Conservation (phyloP, 2,113 vertebrate species). For the Muscicapa adusta region DNA sequence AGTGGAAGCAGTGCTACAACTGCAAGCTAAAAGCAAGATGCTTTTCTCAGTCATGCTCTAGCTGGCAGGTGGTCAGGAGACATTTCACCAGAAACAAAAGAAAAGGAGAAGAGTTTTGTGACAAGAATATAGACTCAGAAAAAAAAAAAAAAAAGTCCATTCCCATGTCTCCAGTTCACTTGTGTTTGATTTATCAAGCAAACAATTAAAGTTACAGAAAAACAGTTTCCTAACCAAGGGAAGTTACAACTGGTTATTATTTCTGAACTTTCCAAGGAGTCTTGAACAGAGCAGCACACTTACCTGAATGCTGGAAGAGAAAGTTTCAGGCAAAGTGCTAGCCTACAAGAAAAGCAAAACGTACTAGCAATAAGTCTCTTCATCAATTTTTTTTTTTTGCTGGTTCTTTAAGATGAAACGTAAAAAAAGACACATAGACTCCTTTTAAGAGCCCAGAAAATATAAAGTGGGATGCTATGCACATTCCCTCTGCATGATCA, state of each 20-base stretch:
- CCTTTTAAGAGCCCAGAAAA: conserved; percentile 4
- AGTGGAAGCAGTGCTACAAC: not conserved
- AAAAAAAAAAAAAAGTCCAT: not conserved
- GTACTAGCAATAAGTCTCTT: not conserved
- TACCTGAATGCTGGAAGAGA: not conserved
- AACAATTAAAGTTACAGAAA: not conserved
- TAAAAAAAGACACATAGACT: not conserved
- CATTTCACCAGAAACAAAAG: not conserved
- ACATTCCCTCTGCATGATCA: not conserved
- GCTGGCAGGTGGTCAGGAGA: not conserved
- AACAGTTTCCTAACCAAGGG: not conserved
- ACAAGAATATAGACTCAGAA: not conserved
- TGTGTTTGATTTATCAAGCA: not conserved
- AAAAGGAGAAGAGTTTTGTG: not conserved
- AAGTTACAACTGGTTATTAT: not conserved
- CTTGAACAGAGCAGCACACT: not conserved
- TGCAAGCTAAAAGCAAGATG: not conserved
- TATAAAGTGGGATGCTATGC: not conserved
- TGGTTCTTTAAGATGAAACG: not conserved
- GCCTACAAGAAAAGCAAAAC: not conserved
- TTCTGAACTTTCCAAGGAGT: not conserved
- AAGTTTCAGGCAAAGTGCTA: not conserved
- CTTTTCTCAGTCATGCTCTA: not conserved
- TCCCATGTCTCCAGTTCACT: not conserved
- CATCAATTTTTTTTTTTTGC: not conserved